phyloP scores from a whole-genome alignment of 2,888 invertebrate species.

The Metellina segmentata region DNA sequence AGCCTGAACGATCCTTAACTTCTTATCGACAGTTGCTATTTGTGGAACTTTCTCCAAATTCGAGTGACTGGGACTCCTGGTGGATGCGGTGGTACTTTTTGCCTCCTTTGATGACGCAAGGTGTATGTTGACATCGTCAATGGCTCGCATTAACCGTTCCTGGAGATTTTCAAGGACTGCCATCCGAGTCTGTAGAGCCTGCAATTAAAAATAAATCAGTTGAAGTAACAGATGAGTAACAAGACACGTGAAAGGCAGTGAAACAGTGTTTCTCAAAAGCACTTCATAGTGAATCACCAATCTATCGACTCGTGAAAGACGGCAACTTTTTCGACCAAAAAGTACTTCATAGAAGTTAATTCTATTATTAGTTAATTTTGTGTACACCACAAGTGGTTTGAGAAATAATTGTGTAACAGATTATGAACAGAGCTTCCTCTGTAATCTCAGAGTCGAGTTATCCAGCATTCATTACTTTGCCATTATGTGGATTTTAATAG shows the following conservation, averaged over 20 bases:
- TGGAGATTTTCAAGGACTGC: constrained; percentile 72
- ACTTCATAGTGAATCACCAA: no score
- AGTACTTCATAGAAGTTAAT: no score
- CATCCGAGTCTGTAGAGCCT: constrained; percentile 75
- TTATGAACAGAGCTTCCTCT: no score
- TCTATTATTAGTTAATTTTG: no score
- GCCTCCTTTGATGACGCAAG: constrained; percentile 46
- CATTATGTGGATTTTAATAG: no score
- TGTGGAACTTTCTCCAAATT: neutral
- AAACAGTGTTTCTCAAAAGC: no score
- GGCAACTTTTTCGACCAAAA: no score
- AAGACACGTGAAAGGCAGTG: neutral
- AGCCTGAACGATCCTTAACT: constrained; percentile 12
- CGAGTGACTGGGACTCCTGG: neutral
- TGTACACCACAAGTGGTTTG: no score
- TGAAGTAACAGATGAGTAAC: neutral
- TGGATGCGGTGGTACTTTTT: neutral
- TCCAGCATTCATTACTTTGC: no score
- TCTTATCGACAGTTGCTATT: constrained; percentile 12
- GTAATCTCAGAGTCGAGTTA: no score
- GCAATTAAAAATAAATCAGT: constrained; percentile 8
- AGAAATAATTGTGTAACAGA: no score
- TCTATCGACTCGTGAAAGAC: no score
- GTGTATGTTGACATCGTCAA: constrained; percentile 69
- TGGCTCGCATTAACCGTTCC: constrained; percentile 70